Conservation (phyloP, 2,113 vertebrate species). For the Budorcas taxicolor region DNA sequence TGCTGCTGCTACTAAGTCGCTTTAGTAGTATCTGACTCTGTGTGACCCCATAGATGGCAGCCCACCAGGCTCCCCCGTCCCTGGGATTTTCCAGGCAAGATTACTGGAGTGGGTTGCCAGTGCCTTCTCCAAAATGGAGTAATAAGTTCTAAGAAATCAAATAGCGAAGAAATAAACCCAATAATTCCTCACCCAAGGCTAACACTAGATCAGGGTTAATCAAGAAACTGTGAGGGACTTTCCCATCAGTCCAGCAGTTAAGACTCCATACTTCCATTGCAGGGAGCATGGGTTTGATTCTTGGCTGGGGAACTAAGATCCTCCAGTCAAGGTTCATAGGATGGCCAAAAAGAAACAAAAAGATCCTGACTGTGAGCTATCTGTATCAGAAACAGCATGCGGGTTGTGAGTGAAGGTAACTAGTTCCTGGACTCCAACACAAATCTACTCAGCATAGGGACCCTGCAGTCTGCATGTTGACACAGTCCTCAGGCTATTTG, state of each 20-base stretch:
- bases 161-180: neutral
- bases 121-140: neutral
- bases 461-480: neutral
- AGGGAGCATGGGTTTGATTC: neutral
- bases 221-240: neutral
- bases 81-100: neutral
- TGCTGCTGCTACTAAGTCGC: neutral
- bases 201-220: neutral
- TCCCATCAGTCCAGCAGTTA: neutral
- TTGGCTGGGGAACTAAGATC: neutral
- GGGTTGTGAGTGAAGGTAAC: neutral
- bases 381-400: neutral
- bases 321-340: neutral
- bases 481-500: neutral
- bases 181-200: neutral
- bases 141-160: neutral
- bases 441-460: neutral
- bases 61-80: fast-evolving
- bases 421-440: neutral
- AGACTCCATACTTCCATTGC: neutral
- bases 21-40: fast-evolving
- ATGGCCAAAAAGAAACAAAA: neutral
- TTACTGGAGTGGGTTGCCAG: neutral
- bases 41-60: fast-evolving
- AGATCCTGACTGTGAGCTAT: neutral